Percentiles rank a stretch among this genome's conserved stretches.
Evolutionary conservation across 1,140 invertebrate genomes (phyloP).

Genomic region (Lepidurus apus): DNA sequence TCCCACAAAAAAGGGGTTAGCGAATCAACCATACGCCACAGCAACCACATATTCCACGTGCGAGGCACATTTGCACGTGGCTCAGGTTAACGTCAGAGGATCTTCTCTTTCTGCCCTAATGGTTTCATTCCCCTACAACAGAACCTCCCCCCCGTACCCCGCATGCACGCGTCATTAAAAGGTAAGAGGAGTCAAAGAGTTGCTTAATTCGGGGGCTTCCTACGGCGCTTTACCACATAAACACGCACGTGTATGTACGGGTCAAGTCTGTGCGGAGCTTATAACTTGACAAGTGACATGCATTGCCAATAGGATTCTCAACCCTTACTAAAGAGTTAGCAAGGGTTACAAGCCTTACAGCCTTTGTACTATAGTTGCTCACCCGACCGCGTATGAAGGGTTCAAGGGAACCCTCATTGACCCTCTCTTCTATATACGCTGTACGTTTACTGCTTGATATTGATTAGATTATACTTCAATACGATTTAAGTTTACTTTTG

Average conservation of each 20-base stretch:
- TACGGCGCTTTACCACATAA: background rate
- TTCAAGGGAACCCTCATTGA: background rate
- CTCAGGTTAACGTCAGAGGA: background rate
- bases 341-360: background rate
- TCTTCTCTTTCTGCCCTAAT: background rate
- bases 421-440: background rate
- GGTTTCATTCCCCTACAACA: background rate
- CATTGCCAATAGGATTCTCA: background rate
- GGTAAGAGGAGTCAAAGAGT: slow-evolving; percentile 21
- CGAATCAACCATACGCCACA: background rate
- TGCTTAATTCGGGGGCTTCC: slow-evolving; percentile 6
- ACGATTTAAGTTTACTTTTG: background rate
- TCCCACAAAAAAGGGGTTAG: too few relatives aligned
- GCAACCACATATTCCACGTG: background rate
- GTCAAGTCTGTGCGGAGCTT: slow-evolving; percentile 1
- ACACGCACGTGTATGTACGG: slow-evolving; percentile 7
- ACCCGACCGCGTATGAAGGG: background rate
- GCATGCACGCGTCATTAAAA: slow-evolving; percentile 11
- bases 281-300: slow-evolving; percentile 19
- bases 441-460: background rate
- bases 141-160: background rate
- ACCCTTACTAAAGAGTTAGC: background rate
- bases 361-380: background rate
- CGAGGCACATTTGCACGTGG: background rate
- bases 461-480: background rate